phyloP scores from a whole-genome alignment of 2,113 vertebrate genomes.

The Muscicapa adusta region DNA sequence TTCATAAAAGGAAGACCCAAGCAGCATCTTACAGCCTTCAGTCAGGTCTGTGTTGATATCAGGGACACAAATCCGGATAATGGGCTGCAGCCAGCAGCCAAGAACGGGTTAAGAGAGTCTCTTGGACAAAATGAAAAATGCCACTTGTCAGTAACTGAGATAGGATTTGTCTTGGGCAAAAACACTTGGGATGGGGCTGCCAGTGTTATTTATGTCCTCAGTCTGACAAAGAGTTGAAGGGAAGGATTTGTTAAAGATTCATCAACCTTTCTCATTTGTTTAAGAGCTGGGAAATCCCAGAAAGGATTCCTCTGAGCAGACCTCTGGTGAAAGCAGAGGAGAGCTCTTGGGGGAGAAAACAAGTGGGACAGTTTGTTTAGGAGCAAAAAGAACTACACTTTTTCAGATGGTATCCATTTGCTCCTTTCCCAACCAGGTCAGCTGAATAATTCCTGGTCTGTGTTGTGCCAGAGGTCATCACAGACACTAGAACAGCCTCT shows the following conservation, averaged over 20 bases:
- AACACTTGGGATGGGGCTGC: not conserved
- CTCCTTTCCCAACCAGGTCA: not conserved
- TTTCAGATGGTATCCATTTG: not conserved
- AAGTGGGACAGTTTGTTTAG: not conserved
- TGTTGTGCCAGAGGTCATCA: not conserved
- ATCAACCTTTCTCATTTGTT: not conserved
- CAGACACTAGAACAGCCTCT: not conserved
- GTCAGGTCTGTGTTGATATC: not conserved
- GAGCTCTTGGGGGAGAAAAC: not conserved
- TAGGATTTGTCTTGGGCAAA: not conserved
- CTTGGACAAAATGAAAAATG: not conserved
- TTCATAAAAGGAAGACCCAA: not conserved
- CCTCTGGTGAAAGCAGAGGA: not conserved
- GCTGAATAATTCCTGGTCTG: not conserved
- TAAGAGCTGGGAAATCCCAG: not conserved
- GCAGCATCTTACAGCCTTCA: not conserved
- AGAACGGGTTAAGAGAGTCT: not conserved
- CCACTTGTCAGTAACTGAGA: not conserved
- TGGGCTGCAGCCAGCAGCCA: not conserved
- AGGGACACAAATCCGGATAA: not conserved
- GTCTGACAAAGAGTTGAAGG: not conserved
- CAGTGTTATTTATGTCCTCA: not conserved
- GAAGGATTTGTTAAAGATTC: constrained; percentile 35
- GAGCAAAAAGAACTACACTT: not conserved
- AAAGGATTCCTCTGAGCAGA: not conserved